These are phyloP conservation scores for Montifringilla adamsi DNA, from an alignment of 2,113 vertebrate species.

Conservation along the genomic window DNA sequence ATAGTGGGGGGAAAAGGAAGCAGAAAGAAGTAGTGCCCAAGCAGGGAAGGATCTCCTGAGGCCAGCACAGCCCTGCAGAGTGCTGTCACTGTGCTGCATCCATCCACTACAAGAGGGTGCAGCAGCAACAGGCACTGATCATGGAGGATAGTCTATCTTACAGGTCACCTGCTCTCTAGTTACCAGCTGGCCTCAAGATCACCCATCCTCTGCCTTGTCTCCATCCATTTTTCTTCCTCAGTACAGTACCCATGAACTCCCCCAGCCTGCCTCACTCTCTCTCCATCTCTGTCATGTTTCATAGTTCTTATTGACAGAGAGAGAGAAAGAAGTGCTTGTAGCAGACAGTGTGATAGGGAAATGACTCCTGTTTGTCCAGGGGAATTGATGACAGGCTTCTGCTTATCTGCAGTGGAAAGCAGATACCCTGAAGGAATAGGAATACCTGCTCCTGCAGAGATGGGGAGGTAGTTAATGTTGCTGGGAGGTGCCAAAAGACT, in stretches of 20 bases:
- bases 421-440: not conserved
- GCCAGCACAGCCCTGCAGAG: not conserved
- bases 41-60: not conserved
- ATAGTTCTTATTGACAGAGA: not conserved
- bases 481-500: not conserved
- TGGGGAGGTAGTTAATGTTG: not conserved
- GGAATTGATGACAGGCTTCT: not conserved
- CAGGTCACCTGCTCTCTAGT: not conserved
- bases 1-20: rapidly evolving
- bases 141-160: not conserved
- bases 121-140: not conserved
- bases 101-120: not conserved
- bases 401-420: not conserved
- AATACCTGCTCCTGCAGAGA: not conserved
- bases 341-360: not conserved
- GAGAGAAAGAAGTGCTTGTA: not conserved
- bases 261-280: not conserved
- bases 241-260: not conserved
- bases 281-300: not conserved
- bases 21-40: not conserved
- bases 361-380: not conserved
- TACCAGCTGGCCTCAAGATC: not conserved
- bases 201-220: not conserved
- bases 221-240: not conserved
- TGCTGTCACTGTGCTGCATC: not conserved